These are phyloP conservation scores for Hippocampus zosterae DNA, from an alignment of 2,113 vertebrate genomes.

Conservation along the genomic window DNA sequence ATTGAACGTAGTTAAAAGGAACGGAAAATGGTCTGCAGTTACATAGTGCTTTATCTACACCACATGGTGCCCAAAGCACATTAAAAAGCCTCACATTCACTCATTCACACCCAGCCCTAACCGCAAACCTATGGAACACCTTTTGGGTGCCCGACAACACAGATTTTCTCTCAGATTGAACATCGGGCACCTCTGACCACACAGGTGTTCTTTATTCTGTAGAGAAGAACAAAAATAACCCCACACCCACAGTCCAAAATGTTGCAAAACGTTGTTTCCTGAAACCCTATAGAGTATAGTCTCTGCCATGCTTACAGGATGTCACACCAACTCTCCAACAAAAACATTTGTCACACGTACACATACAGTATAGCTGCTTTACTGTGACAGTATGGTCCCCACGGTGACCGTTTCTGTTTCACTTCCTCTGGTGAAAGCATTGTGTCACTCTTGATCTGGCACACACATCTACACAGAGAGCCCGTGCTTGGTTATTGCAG, in stretches of 20 bases:
- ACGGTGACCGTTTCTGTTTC: slow-evolving; percentile 26
- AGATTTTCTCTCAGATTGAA: background rate
- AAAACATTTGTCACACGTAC: slow-evolving; percentile 34
- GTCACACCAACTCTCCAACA: slow-evolving; percentile 24
- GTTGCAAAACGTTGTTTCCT: background rate
- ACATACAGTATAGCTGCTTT: slow-evolving; percentile 13
- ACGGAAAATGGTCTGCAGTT: too few species aligned
- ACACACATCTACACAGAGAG: slow-evolving; percentile 18
- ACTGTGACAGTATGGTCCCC: slow-evolving; percentile 20
- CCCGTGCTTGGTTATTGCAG: slow-evolving; percentile 31
- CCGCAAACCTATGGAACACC: background rate
- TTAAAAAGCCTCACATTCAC: too few species aligned
- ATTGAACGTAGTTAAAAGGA: too few species aligned
- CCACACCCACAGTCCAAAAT: background rate
- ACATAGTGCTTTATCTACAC: too few species aligned
- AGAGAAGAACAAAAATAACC: background rate
- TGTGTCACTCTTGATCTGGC: slow-evolving; percentile 13
- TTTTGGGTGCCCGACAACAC: background rate
- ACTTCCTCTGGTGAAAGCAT: slow-evolving; percentile 27
- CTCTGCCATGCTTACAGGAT: slow-evolving; percentile 48
- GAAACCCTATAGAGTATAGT: slow-evolving; percentile 16
- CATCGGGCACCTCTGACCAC: background rate
- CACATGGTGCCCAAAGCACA: too few species aligned
- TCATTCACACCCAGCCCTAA: background rate
- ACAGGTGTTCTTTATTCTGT: background rate